Evolutionary conservation across 2,113 vertebrate species (phyloP).

Genomic region (Daboia siamensis): DNA sequence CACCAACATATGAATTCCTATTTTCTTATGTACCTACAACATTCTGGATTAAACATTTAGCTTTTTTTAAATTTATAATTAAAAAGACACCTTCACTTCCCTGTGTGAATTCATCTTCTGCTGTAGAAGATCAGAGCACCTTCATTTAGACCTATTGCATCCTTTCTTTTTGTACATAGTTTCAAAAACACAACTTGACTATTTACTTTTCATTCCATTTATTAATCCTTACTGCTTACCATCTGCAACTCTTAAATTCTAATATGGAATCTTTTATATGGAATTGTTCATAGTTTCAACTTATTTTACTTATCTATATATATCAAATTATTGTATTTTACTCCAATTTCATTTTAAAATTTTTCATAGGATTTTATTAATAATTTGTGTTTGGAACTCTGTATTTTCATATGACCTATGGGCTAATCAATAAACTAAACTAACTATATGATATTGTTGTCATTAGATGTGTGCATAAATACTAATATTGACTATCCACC

Average conservation of each 20-base stretch:
- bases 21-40: not conserved
- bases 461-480: not conserved
- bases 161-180: not conserved
- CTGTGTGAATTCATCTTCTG: not conserved
- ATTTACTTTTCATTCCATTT: not conserved
- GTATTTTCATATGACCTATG: too few species aligned
- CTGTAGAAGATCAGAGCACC: not conserved
- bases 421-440: too few species aligned
- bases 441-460: not conserved
- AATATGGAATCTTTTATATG: not conserved
- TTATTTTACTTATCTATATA: too few species aligned
- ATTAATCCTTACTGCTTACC: not conserved
- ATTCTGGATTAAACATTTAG: not conserved
- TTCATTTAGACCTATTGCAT: not conserved
- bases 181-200: not conserved
- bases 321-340: too few species aligned
- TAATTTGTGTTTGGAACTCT: too few species aligned
- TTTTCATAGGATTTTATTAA: too few species aligned
- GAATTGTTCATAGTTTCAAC: too few species aligned
- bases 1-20: not conserved
- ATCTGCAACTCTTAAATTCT: not conserved
- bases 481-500: not conserved
- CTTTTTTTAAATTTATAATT: not conserved
- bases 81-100: not conserved
- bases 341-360: too few species aligned